Evolutionary conservation across 2,113 vertebrate species (phyloP), one percentile per base, ranked within the genome.

Genomic region (Crotalus helleri): DNA sequence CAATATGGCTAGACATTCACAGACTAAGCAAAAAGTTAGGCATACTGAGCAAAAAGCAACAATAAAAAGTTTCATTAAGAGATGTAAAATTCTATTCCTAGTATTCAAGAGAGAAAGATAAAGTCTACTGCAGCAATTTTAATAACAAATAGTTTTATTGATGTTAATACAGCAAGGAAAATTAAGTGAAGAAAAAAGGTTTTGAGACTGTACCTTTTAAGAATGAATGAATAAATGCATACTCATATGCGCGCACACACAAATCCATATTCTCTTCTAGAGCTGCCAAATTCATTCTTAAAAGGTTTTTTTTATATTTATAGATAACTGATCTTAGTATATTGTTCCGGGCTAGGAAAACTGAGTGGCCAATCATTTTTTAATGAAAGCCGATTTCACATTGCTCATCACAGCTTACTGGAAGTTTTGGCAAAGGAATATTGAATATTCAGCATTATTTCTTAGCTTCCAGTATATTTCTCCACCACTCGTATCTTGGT

Each of bases 41-140:
- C 5, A 44, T 46, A 92, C 1, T 11, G 94, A 94, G 59, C 0
- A 2, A 12, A 46, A 58, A 44, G 3, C 29, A 64, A 44, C n/a
- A 21, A 44, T n/a, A 64, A 19, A 91, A 85, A 93, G 3, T 0
- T 87, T 89, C 10, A 39, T 89, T 13, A 92, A 69, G 64, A 92
- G 85, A 91, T 92, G 4, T 1, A 57, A 94, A 89, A 90, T 51
- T n/a, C 61, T 96, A 94, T 95, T 95, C 94, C 96, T 96, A 97
- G 94, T 94, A 92, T 4, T n/a, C 57, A 9, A 94, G 6, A 85
- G 46, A 94, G 93, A 49, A 44, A 87, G 0, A 0, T n/a, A 93
- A 81, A 15, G 5, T 92, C 85, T 64, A 54, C 87, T 88, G 59
- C 2, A 44, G 44, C 17, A 13, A 2, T 91, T 91, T 26, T 59